Percentiles rank a stretch among this genome's conserved stretches.
These are phyloP conservation scores for Grammomys surdaster DNA, from an alignment of 2,113 vertebrate species.

Conservation along the genomic window DNA sequence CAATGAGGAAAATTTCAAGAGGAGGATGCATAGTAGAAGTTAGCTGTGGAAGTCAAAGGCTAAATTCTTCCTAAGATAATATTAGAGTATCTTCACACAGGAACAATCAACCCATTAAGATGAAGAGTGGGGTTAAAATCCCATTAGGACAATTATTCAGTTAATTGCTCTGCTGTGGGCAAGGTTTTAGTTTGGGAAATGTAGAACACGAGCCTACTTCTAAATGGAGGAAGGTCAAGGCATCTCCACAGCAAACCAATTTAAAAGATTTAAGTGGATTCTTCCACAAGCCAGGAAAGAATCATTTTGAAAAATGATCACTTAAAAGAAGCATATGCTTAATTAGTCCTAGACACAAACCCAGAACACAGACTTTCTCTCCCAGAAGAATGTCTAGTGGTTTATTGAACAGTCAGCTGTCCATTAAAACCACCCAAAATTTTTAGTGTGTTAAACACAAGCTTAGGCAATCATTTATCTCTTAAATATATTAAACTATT, in stretches of 20 bases:
- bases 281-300: slow-evolving; percentile 59
- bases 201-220: not conserved
- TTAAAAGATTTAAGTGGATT: slow-evolving; percentile 67
- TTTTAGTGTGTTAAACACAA: not conserved
- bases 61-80: slow-evolving; percentile 56
- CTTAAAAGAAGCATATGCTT: slow-evolving; percentile 32
- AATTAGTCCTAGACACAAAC: slow-evolving; percentile 52
- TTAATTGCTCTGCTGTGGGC: slow-evolving; percentile 69
- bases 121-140: slow-evolving; percentile 69
- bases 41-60: slow-evolving; percentile 49
- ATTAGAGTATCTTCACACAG: slow-evolving; percentile 51
- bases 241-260: slow-evolving; percentile 64
- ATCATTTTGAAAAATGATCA: slow-evolving; percentile 68
- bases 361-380: slow-evolving; percentile 14
- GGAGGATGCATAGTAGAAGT: not conserved
- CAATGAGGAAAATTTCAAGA: not conserved
- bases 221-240: slow-evolving; percentile 51
- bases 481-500: not conserved
- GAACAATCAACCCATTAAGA: slow-evolving; percentile 59
- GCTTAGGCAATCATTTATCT: not conserved
- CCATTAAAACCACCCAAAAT: not conserved
- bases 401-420: not conserved
- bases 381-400: not conserved
- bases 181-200: slow-evolving; percentile 58
- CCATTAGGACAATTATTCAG: slow-evolving; percentile 66